phyloP scores from a whole-genome alignment of 1,140 invertebrate species.

The Heliconius hewitsoni region DNA sequence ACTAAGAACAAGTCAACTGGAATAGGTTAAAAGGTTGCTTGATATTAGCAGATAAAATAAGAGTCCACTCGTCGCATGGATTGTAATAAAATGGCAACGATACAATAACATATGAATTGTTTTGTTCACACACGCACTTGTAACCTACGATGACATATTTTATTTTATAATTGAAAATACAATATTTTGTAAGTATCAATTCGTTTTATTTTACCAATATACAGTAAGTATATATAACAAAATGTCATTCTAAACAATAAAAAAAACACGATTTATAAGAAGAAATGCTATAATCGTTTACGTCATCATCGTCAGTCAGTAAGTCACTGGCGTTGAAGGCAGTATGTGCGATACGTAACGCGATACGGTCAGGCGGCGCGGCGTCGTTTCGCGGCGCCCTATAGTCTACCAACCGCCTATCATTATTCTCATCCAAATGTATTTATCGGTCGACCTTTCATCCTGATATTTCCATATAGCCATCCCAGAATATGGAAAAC shows the following conservation, averaged over 20 bases:
- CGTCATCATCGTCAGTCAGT: not conserved
- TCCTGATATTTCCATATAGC: conserved; percentile 42
- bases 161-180: not conserved
- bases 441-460: conserved; percentile 56
- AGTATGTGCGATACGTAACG: conserved; percentile 56
- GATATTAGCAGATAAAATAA: conserved; percentile 48
- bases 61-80: conserved; percentile 36
- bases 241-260: not conserved
- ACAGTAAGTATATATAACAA: not conserved
- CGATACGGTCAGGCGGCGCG: conserved; percentile 62
- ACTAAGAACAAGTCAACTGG: conserved; percentile 33
- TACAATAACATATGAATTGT: conserved; percentile 28
- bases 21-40: conserved; percentile 48
- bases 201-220: not conserved
- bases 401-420: conserved; percentile 71
- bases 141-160: not conserved
- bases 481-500: conserved; percentile 29
- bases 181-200: not conserved
- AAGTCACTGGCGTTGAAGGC: conserved; percentile 26
- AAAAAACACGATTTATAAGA: not conserved
- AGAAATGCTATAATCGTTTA: not conserved
- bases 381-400: conserved; percentile 69
- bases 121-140: not conserved
- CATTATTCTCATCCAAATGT: conserved; percentile 68
- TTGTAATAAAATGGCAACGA: conserved; percentile 40